Conservation (phyloP, 2,888 invertebrate species). For the Cetonia aurata region DNA sequence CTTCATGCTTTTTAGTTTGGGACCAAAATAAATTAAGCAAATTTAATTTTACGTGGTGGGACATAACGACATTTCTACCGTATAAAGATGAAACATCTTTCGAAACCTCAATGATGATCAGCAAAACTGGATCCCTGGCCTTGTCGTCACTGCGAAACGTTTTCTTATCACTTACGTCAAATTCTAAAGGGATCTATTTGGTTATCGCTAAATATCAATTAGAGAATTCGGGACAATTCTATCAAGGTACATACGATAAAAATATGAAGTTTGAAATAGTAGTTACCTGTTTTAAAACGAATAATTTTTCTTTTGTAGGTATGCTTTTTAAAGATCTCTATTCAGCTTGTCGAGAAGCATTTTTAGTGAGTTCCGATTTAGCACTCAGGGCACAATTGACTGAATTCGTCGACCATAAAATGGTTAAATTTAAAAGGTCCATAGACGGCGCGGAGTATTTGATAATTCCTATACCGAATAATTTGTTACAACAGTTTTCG, state of each 20-base stretch:
- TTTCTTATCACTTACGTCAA: constrained; percentile 89
- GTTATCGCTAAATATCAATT: constrained; percentile 86
- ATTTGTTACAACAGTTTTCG: constrained; percentile 82
- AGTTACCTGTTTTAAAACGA: no score
- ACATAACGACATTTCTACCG: constrained; percentile 86
- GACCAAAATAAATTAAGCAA: constrained; percentile 86
- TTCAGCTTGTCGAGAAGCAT: constrained; percentile 85
- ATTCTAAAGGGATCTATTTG: constrained; percentile 88
- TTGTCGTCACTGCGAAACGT: constrained; percentile 91
- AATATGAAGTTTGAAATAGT: constrained; percentile 4
- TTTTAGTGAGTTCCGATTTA: constrained; percentile 92
- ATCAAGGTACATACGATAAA: constrained; percentile 75
- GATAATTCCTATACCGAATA: constrained; percentile 81
- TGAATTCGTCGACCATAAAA: constrained; percentile 95
- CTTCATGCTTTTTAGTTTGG: constrained; percentile 87
- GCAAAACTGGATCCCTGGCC: constrained; percentile 82
- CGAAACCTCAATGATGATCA: constrained; percentile 86
- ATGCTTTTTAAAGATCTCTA: constrained; percentile 92
- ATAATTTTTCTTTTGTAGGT: constrained; percentile 75
- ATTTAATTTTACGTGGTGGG: constrained; percentile 93
- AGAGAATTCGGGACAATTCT: constrained; percentile 78
- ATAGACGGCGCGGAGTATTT: constrained; percentile 87
- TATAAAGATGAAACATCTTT: constrained; percentile 89
- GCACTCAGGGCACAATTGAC: constrained; percentile 92
- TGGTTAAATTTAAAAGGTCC: constrained; percentile 84